These are phyloP conservation scores for Austrofundulus limnaeus DNA, from an alignment of 2,113 vertebrate species.

Conservation along the genomic window DNA sequence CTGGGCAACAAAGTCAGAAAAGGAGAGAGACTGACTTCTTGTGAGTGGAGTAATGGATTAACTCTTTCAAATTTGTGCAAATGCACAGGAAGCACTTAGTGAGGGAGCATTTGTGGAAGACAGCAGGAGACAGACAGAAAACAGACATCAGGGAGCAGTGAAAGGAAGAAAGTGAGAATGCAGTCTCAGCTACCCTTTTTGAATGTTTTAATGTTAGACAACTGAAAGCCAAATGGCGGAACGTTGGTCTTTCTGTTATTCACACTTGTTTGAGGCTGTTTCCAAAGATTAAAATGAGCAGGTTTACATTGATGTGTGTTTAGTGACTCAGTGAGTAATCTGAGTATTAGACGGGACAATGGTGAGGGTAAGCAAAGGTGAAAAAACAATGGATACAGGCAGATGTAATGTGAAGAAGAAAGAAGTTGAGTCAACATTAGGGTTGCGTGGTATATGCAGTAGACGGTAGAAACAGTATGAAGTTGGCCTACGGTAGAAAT, in stretches of 20 bases:
- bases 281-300: conserved; percentile 19
- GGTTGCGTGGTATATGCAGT: too few species aligned
- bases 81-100: conserved; percentile 30
- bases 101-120: conserved; percentile 32
- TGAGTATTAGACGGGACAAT: conserved; percentile 11
- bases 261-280: background rate
- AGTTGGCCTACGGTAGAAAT: too few species aligned
- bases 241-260: background rate
- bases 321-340: conserved; percentile 10
- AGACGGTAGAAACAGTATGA: too few species aligned
- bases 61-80: conserved; percentile 27
- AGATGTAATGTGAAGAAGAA: background rate
- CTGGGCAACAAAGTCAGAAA: background rate
- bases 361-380: conserved; percentile 1
- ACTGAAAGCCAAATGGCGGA: background rate
- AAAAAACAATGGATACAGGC: conserved; percentile 7
- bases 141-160: conserved; percentile 20
- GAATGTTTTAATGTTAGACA: conserved; percentile 5
- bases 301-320: conserved; percentile 2
- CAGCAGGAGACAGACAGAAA: conserved; percentile 36
- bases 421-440: too few species aligned
- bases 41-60: conserved; percentile 27
- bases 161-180: conserved; percentile 25
- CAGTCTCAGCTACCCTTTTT: background rate
- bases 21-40: background rate